Conservation (phyloP, 2,797 vertebrate species). For the Dromococcyx pavoninus region DNA sequence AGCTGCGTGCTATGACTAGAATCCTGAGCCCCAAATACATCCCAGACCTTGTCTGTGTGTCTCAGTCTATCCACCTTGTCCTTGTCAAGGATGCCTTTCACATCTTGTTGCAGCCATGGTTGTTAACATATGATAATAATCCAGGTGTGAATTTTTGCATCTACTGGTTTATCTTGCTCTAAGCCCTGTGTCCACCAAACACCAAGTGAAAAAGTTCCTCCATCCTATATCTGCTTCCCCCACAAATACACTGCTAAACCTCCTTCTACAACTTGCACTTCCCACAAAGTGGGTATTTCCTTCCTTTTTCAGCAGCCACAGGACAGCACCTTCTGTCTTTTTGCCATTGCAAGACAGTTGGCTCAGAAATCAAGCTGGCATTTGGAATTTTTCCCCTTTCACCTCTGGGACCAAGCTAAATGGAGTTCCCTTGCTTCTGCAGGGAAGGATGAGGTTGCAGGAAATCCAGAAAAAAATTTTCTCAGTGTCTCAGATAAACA, state of each 20-base stretch:
- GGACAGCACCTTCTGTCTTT: not conserved
- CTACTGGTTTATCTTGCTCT: not conserved
- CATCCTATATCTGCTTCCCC: not conserved
- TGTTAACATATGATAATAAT: not conserved
- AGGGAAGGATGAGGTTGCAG: not conserved
- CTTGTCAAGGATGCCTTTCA: not conserved
- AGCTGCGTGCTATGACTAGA: fast-evolving
- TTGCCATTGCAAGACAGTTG: not conserved
- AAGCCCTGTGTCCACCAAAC: not conserved
- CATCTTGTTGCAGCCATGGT: not conserved
- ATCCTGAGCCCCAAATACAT: not conserved
- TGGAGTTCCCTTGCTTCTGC: not conserved
- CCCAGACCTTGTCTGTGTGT: not conserved
- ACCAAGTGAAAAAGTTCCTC: not conserved
- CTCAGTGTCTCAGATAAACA: not conserved
- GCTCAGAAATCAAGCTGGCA: not conserved
- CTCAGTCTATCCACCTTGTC: not conserved
- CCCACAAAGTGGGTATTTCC: not conserved
- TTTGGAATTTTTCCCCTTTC: not conserved
- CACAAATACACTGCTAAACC: fast-evolving
- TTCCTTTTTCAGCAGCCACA: not conserved
- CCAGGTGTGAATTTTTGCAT: not conserved
- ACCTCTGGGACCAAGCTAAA: not conserved
- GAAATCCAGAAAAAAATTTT: not conserved
- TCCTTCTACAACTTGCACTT: not conserved